These are phyloP conservation scores for Drosophila mimetica DNA, from an alignment of 2,888 invertebrate genomes.

Conservation along the genomic window DNA sequence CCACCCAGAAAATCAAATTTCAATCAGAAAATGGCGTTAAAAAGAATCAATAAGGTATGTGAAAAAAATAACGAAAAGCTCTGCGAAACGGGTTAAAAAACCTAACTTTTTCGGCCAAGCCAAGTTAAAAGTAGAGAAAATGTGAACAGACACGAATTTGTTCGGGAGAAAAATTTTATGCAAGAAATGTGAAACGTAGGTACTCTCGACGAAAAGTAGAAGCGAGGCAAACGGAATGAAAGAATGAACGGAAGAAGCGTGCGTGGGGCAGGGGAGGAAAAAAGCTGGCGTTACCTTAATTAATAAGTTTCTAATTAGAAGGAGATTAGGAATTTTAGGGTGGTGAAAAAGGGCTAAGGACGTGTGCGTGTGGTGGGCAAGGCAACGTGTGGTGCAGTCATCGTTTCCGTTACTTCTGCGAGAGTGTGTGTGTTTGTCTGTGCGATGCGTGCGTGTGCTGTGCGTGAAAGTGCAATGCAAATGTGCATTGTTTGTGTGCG, in stretches of 20 bases:
- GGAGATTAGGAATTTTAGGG: slow-evolving; percentile 32
- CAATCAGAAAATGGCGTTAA: slow-evolving; percentile 93
- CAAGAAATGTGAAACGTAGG: slow-evolving; percentile 82
- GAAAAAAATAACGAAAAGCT: slow-evolving; percentile 56
- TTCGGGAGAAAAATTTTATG: slow-evolving; percentile 68
- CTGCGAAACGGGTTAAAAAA: slow-evolving; percentile 27
- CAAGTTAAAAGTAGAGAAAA: slow-evolving; percentile 57
- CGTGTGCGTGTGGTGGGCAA: slow-evolving; percentile 43
- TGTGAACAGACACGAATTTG: slow-evolving; percentile 50
- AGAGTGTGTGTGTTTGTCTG: slow-evolving; percentile 17
- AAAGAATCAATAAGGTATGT: slow-evolving; percentile 95
- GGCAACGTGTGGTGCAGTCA: slow-evolving; percentile 66
- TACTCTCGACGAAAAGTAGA: slow-evolving; percentile 55
- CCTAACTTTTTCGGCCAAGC: slow-evolving; percentile 34
- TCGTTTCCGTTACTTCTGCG: slow-evolving; percentile 67
- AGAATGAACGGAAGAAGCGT: slow-evolving; percentile 60
- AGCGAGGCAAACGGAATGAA: slow-evolving; percentile 54
- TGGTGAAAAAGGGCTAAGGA: slow-evolving; percentile 30
- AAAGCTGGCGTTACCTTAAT: slow-evolving; percentile 39
- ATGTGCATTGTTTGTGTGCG: slow-evolving; percentile 32
- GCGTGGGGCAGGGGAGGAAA: slow-evolving; percentile 66
- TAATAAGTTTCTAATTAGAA: slow-evolving; percentile 38
- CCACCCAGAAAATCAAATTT: slow-evolving; percentile 82
- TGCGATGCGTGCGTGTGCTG: slow-evolving; percentile 7
- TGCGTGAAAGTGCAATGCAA: slow-evolving; percentile 40